Evolutionary conservation across 1,140 invertebrate genomes (phyloP).

Genomic region (Drosophila dunni): DNA sequence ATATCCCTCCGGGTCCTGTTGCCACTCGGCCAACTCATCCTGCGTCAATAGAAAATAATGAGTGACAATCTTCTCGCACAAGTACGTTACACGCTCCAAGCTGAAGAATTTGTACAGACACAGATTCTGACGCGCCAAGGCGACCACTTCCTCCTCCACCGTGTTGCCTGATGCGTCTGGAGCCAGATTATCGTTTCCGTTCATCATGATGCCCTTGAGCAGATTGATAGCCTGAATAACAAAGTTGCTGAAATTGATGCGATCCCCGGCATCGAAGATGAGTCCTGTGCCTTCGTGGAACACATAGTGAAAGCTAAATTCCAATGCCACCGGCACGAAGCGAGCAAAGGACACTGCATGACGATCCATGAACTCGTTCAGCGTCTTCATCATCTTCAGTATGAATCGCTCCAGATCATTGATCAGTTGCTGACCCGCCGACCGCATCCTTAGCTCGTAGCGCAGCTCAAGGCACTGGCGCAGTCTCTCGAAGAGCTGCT

Average conservation of each 20-base stretch:
- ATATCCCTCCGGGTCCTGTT: conserved; percentile 95
- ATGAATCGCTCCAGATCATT: conserved; percentile 92
- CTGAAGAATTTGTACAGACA: conserved; percentile 93
- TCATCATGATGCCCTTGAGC: conserved; percentile 92
- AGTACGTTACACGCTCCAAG: conserved; percentile 88
- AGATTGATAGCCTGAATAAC: conserved; percentile 89
- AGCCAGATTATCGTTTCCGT: conserved; percentile 85
- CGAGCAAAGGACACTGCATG: conserved; percentile 92
- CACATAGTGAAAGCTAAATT: conserved; percentile 93
- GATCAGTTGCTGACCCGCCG: conserved; percentile 79
- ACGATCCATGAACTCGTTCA: conserved; percentile 89
- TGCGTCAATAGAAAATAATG: conserved; percentile 94
- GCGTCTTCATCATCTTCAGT: conserved; percentile 91
- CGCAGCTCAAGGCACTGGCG: conserved; percentile 91
- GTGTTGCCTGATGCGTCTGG: conserved; percentile 20
- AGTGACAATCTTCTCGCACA: conserved; percentile 93
- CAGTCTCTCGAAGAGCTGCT: conserved; percentile 90
- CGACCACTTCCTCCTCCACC: conserved; percentile 58
- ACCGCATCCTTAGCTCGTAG: conserved; percentile 64
- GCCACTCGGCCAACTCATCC: conserved; percentile 95
- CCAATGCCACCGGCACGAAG: conserved; percentile 91
- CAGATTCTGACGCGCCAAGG: too few species aligned
- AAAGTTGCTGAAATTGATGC: conserved; percentile 84
- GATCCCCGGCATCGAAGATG: conserved; percentile 91
- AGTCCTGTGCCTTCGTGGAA: conserved; percentile 89